phyloP scores from a whole-genome alignment of 92 coral and sea anemone genomes.

The Palythoa heliodiscus region DNA sequence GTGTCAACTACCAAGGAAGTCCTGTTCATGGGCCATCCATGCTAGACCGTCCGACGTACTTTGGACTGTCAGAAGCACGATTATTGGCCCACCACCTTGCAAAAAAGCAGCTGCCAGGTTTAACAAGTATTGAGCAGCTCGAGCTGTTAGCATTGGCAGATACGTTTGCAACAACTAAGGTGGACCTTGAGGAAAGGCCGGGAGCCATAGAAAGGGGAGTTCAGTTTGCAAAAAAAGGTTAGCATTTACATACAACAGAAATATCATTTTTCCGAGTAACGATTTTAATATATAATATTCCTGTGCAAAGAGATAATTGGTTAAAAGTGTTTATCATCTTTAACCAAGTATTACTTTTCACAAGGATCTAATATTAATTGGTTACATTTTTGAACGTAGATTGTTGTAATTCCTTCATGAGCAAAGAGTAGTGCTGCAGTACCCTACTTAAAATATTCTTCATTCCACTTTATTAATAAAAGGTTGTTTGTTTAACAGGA shows the following conservation, averaged over 20 bases:
- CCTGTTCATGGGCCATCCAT: slow-evolving; percentile 68
- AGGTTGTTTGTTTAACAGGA: slow-evolving; percentile 47
- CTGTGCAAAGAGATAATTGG: too few species aligned
- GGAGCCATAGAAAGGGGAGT: slow-evolving; percentile 91
- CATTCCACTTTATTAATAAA: background rate
- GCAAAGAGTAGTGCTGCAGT: too few species aligned
- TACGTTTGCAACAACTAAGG: slow-evolving; percentile 94
- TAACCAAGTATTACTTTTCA: too few species aligned
- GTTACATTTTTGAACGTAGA: too few species aligned
- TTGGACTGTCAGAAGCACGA: slow-evolving; percentile 92
- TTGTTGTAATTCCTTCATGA: too few species aligned
- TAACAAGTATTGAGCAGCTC: slow-evolving; percentile 93
- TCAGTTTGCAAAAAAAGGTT: slow-evolving; percentile 94
- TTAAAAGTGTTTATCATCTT: too few species aligned
- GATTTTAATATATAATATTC: too few species aligned
- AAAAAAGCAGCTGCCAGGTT: slow-evolving; percentile 89
- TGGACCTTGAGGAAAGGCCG: slow-evolving; percentile 93
- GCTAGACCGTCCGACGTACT: slow-evolving; percentile 76
- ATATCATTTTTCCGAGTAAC: too few species aligned
- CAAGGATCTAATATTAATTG: too few species aligned
- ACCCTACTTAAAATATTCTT: too few species aligned
- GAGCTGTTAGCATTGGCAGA: slow-evolving; percentile 96
- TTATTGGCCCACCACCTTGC: slow-evolving; percentile 90
- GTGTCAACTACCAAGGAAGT: slow-evolving; percentile 60
- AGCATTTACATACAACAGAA: background rate